A percentile compares a stretch with the other conserved stretches of the same genome.
phyloP scores from a whole-genome alignment of 2,113 vertebrate species.

The Aspidoscelis tigris region DNA sequence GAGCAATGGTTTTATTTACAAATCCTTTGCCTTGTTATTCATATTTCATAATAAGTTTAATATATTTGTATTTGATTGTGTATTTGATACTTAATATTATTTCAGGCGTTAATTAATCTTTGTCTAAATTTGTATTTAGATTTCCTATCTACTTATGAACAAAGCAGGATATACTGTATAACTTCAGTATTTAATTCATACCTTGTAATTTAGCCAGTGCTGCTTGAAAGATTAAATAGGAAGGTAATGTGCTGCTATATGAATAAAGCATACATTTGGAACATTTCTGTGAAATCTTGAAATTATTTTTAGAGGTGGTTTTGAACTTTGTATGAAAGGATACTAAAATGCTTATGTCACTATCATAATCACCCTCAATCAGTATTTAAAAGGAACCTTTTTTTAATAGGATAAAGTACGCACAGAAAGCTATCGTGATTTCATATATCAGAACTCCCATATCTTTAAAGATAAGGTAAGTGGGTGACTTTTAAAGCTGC shows the following conservation, averaged over 20 bases:
- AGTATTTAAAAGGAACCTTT: conserved; percentile 19
- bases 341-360: conserved; percentile 9
- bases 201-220: neutral
- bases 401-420: conserved; percentile 89
- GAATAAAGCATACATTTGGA: neutral
- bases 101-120: neutral
- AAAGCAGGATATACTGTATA: neutral
- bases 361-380: neutral
- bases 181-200: neutral
- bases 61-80: neutral
- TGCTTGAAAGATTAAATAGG: neutral
- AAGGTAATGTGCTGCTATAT: conserved; percentile 3
- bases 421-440: conserved; percentile 94
- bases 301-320: neutral
- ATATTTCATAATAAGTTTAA: neutral
- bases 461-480: conserved; percentile 96
- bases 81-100: neutral
- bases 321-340: neutral
- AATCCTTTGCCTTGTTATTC: neutral
- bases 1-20: neutral
- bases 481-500: conserved; percentile 5
- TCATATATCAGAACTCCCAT: conserved; percentile 90
- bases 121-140: neutral
- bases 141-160: neutral
- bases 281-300: fast-evolving